Percentiles rank a stretch among this genome's conserved stretches.
Evolutionary conservation across 2,888 invertebrate genomes (phyloP).

Genomic region (Parasteatoda lunata): DNA sequence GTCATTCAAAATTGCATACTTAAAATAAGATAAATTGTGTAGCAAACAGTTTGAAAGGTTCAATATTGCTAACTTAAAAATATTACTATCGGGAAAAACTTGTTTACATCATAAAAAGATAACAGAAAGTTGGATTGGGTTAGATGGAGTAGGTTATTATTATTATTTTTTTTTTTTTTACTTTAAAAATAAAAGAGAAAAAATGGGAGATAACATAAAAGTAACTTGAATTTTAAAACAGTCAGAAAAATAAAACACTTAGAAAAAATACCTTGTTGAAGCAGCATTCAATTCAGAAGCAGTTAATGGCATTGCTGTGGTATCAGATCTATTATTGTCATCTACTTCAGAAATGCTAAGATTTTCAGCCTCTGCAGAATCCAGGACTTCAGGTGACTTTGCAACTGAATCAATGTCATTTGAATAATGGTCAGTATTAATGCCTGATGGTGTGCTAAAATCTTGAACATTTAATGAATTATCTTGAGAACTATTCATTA

Average conservation of each 20-base stretch:
- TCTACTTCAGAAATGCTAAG: too few relatives aligned
- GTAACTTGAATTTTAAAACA: background rate
- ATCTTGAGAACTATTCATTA: background rate
- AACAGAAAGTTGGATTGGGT: background rate
- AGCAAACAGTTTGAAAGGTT: background rate
- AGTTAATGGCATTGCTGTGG: conserved; percentile 43
- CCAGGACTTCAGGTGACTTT: background rate
- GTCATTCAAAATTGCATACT: background rate
- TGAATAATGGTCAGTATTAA: too few relatives aligned
- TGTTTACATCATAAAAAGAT: background rate
- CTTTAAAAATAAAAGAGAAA: background rate
- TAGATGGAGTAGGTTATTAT: too few relatives aligned
- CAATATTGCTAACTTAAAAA: background rate
- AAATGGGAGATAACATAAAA: background rate
- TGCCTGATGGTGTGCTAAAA: too few relatives aligned
- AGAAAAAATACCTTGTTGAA: conserved; percentile 38
- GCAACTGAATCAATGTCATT: background rate
- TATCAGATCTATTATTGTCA: too few relatives aligned
- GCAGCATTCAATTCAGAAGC: conserved; percentile 51
- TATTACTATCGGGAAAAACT: background rate
- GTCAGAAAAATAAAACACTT: background rate
- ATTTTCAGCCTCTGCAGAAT: too few relatives aligned
- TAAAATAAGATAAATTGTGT: background rate
- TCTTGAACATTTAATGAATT: background rate
- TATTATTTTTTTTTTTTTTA: background rate